phyloP scores from a whole-genome alignment of 2,797 vertebrate genomes.

The Gymnothorax javanicus region DNA sequence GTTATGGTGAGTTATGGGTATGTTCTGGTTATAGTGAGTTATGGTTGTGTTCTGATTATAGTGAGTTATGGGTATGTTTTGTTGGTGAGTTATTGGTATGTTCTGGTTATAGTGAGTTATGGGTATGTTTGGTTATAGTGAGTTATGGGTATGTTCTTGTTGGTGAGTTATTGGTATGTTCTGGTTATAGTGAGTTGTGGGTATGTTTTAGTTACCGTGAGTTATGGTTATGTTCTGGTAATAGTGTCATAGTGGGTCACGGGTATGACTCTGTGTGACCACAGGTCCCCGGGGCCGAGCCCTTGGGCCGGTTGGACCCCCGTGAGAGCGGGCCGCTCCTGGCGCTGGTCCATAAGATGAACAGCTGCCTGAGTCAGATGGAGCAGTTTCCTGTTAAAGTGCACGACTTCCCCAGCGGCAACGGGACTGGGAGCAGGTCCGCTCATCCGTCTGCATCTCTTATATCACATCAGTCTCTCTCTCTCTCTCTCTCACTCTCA shows the following conservation, averaged over 20 bases:
- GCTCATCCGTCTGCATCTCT: slow-evolving; percentile 26
- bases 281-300: slow-evolving; percentile 90
- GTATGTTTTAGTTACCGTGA: background rate
- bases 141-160: too few relatives aligned
- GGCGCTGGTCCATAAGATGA: slow-evolving; percentile 97
- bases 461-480: background rate
- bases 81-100: too few relatives aligned
- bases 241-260: too few relatives aligned
- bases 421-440: slow-evolving; percentile 98
- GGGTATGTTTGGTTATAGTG: too few relatives aligned
- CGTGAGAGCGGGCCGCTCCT: slow-evolving; percentile 87
- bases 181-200: background rate
- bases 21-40: background rate
- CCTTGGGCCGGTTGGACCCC: slow-evolving; percentile 85
- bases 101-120: too few relatives aligned
- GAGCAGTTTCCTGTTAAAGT: slow-evolving; percentile 99
- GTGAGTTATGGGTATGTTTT: background rate
- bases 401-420: slow-evolving; percentile 97
- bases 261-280: background rate
- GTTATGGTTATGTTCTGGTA: background rate
- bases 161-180: too few relatives aligned
- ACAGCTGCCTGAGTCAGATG: slow-evolving; percentile 99
- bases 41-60: background rate
- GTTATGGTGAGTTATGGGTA: too few relatives aligned
- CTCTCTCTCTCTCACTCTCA: background rate